phyloP scores from a whole-genome alignment of 2,888 invertebrate species.

The Cremastinae sp. region DNA sequence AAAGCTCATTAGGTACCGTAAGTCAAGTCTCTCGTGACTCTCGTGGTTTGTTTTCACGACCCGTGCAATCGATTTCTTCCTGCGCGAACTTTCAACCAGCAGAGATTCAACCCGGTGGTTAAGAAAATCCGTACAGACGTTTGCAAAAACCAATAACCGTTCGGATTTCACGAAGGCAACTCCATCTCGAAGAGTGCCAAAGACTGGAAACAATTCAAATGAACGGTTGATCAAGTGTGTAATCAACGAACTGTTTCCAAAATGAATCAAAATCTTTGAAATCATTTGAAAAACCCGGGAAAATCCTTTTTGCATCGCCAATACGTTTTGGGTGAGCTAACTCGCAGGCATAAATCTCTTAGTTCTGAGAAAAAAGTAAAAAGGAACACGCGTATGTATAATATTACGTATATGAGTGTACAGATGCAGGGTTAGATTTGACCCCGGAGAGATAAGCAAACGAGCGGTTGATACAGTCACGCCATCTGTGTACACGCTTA shows the following conservation, averaged over 20 bases:
- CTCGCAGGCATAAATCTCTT: neutral
- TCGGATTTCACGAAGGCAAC: too few species aligned
- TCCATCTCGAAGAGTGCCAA: too few species aligned
- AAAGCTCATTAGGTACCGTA: slow-evolving; percentile 60
- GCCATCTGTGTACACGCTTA: slow-evolving; percentile 16
- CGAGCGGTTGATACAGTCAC: slow-evolving; percentile 52
- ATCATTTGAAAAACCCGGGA: neutral
- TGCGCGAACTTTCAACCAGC: slow-evolving; percentile 22
- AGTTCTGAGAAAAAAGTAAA: neutral
- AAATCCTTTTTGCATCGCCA: neutral
- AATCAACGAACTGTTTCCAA: too few species aligned
- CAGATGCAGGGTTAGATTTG: slow-evolving; percentile 50
- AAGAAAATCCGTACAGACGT: slow-evolving; percentile 1
- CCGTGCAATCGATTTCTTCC: slow-evolving; percentile 44
- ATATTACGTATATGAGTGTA: slow-evolving; percentile 43
- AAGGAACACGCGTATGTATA: slow-evolving; percentile 36
- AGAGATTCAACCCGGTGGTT: slow-evolving; percentile 19
- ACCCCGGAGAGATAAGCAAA: slow-evolving; percentile 57
- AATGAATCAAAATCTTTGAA: too few species aligned
- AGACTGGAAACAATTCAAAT: too few species aligned
- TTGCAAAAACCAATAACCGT: neutral
- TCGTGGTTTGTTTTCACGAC: slow-evolving; percentile 16
- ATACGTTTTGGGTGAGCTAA: neutral
- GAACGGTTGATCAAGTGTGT: too few species aligned
- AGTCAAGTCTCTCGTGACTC: slow-evolving; percentile 60